phyloP scores from a whole-genome alignment of 2,113 vertebrate genomes.

The Tupaia chinensis region DNA sequence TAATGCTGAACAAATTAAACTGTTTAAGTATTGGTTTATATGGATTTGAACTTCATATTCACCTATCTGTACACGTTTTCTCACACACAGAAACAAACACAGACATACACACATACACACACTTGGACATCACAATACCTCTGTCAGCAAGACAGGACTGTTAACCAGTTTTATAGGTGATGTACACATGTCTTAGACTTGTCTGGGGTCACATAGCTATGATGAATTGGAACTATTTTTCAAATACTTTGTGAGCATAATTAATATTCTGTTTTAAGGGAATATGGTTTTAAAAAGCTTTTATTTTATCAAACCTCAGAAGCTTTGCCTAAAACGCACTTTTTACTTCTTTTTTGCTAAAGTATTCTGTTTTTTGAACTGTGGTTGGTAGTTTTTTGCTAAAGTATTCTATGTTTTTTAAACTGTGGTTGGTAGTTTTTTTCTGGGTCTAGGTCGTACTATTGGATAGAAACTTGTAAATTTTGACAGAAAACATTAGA shows the following conservation, averaged over 20 bases:
- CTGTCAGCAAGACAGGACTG: not conserved
- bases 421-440: not conserved
- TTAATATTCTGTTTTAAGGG: not conserved
- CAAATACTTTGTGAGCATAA: not conserved
- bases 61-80: not conserved
- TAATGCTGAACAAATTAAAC: slow-evolving; percentile 11
- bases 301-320: not conserved
- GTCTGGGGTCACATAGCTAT: not conserved
- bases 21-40: not conserved
- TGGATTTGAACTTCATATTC: not conserved
- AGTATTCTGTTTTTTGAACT: too few species aligned
- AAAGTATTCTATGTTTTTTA: not conserved
- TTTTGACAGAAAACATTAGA: not conserved
- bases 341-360: not conserved
- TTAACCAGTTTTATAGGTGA: not conserved
- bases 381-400: too few species aligned
- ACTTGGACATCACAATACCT: not conserved
- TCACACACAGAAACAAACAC: not conserved
- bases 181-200: not conserved
- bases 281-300: not conserved
- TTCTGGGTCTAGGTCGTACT: not conserved
- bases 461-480: not conserved
- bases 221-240: not conserved
- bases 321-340: not conserved
- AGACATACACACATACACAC: not conserved